Evolutionary conservation across 2,888 invertebrate species (phyloP), one percentile per base, ranked within the genome.

Genomic region (Arrhopalites spinosus): DNA sequence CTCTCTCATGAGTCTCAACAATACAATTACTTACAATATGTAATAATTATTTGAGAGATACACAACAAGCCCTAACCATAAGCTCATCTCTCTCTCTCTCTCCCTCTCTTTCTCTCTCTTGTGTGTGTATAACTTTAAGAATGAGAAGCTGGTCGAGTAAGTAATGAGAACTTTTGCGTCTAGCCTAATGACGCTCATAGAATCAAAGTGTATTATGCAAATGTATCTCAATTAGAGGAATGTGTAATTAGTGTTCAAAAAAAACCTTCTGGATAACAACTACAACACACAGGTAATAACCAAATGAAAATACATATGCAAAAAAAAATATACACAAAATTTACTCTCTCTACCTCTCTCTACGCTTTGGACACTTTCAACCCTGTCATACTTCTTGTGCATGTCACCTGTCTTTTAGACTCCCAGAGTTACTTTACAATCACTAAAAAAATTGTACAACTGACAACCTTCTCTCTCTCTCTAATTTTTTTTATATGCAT

Each of bases 121-220:
- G 23, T 59, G 25, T 59, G 59, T 59, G 23, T 13, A 56, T 25
- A 27, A 59, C 23, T 23, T 23, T 59, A 59, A 25, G 25, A 59
- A 13, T 25, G 13, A 27, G 59, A n/a, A 50, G 50, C 15, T 50
- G 2, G 50, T 50, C 3, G 36, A 36, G 50, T 50, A n/a, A 50
- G 17, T 50, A 50, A 50, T 50, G 50, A 50, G 15, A 59, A 59
- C 25, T 59, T 56, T 25, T 59, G 23, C 27, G 23, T 25, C 25
- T 59, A 59, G 59, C 59, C 53, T 59, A 59, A 59, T 59, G 59
- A 59, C 25, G 23, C 59, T 25, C 27, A n/a, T n/a, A 53, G 27
- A 69, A 69, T 53, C 50, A 69, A 27, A 50, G 11, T 43, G 43
- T 47, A 69, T 69, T 69, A 69, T 69, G 69, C 30, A 69, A 69